Base-by-base conservation (phyloP, 2,888 invertebrate genomes). In the Cheilosia urbana region DNA sequence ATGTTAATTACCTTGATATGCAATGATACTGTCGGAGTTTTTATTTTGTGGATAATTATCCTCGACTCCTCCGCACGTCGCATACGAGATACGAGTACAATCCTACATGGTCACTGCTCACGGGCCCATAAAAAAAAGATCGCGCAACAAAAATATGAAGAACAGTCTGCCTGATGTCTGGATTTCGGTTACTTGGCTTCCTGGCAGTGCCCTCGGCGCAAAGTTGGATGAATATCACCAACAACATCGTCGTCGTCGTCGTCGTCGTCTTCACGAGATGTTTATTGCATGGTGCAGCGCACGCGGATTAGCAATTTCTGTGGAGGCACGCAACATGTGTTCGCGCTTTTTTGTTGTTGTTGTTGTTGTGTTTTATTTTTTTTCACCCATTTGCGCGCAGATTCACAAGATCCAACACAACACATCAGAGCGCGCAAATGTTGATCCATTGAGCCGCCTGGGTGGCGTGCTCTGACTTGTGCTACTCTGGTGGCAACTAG, bases 291-390 rank as follows among this genome's bases (percentile, higher is more conserved):
- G 84, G 84, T 84, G 68, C 69, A 75, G 79, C 79, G 79, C 84
- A 84, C 84, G 84, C 84, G 84, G 84, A 76, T 84, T 84, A 84
- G 65, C 84, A 84, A 80, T 79, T 84, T 79, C 71, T 71, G 57
- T 65, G 79, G 84, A 84, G 66, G 75, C 79, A 84, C 84, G 84
- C 84, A 84, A 84, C 84, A 80, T 84, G 75, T 84, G 84, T 80
- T 80, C 57, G 79, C 79, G 75, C 65, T 75, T 79, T 75, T 79
- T 84, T 62, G 13, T 37, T 37, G 3, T 19, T 42, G 30, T 30
- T 30, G 2, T 30, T 45, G 4, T 58, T 55, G 0, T 30, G n/a
- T 51, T 42, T 57, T 47, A 0, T 30, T 53, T 42, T 34, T n/a
- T 7, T 47, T 45, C 30, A 45, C 42, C 57, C 40, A 58, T 58